A percentile compares a stretch with the other conserved stretches of the same genome.
These are phyloP conservation scores for Corapipo altera DNA, from an alignment of 2,113 vertebrate species.

Conservation along the genomic window DNA sequence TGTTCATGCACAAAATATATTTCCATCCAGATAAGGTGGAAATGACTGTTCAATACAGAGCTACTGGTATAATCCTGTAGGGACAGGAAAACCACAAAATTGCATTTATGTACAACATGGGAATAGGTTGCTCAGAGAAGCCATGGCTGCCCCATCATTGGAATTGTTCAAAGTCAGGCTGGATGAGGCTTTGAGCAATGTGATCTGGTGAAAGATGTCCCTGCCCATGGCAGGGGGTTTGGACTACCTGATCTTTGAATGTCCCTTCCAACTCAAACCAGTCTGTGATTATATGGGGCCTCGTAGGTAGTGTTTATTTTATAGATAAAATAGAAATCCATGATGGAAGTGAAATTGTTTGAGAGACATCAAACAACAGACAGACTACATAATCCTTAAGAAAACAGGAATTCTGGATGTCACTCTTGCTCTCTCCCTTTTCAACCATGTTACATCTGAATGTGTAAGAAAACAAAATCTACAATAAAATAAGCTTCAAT, in stretches of 20 bases:
- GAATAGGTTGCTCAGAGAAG: neutral
- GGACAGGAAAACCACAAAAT: neutral
- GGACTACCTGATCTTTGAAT: neutral
- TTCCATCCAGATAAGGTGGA: neutral
- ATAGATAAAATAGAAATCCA: neutral
- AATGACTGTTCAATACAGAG: neutral
- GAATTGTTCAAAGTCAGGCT: neutral
- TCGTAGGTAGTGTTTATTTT: neutral
- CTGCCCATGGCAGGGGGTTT: neutral
- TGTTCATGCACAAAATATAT: neutral
- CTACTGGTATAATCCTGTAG: neutral
- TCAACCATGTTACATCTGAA: neutral
- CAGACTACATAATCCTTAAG: neutral
- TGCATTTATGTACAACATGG: rapidly evolving
- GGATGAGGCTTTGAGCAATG: neutral
- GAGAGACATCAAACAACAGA: neutral
- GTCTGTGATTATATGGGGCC: neutral
- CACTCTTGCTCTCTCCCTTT: neutral
- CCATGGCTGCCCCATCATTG: neutral
- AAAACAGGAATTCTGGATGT: neutral
- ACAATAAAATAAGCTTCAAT: neutral
- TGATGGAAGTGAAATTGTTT: neutral
- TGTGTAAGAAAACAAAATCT: neutral
- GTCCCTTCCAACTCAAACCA: neutral
- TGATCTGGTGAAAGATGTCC: neutral